Evolutionary conservation across 2,797 vertebrate species (phyloP), one percentile per base, ranked within the genome.

Genomic region (Thamnophis elegans): DNA sequence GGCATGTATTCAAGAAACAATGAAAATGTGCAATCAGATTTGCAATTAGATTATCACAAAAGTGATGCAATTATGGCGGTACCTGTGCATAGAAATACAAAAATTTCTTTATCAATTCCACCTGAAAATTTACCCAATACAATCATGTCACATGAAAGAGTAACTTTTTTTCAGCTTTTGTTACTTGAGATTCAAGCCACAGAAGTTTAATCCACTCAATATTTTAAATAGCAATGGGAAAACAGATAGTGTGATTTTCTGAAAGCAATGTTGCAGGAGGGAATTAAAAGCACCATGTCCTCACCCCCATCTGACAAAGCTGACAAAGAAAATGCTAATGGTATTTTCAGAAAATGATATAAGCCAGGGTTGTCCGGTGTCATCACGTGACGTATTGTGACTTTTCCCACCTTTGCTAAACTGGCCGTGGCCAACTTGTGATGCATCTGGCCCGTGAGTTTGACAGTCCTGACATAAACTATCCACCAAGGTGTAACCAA

Each of bases 1-100:
- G 82, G n/a, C 25, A 18, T 68, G 0, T 47, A 87, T 93, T 93
- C 94, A 93, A 88, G 5, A 53, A 95, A 60, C 59, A 92, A 89
- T 88, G 92, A 93, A 92, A 90, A 91, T 85, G 18, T 90, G 86
- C 54, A 55, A n/a, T 89, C 8, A 93, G 88, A 42, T 65, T 18
- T 78, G 9, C 36, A 78, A 88, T 2, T 60, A 85, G 0, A 0
- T 91, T 2, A 9, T 11, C 22, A 55, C 5, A 12, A 85, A 93
- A 89, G 54, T 86, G 93, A 92, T 68, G 14, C 91, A 73, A 0
- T 0, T 4, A 59, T 60, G 22, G 20, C 1, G 87, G 85, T 78
- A 58, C 32, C 62, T 65, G 11, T 5, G 91, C 1, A n/a, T 89
- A 51, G 26, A 92, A 92, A 47, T 5, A 62, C 20, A 62, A 82